These are phyloP conservation scores for Agrochola litura DNA, from an alignment of 2,888 invertebrate genomes.

Conservation along the genomic window DNA sequence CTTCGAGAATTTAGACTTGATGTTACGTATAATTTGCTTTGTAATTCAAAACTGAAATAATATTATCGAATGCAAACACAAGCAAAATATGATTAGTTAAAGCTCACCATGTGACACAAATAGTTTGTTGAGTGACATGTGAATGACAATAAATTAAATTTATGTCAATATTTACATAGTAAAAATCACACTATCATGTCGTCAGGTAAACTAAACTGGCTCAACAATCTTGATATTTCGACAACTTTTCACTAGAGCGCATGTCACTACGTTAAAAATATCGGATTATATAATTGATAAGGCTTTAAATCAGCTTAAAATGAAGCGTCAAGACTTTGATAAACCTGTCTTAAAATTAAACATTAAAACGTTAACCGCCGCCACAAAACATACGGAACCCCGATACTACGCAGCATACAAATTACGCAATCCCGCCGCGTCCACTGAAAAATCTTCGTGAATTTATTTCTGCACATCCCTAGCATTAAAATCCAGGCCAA, in stretches of 20 bases:
- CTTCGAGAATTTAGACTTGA: neutral
- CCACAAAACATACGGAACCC: conserved; percentile 60
- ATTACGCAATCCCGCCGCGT: conserved; percentile 82
- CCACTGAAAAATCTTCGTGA: conserved; percentile 83
- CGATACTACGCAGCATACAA: conserved; percentile 73
- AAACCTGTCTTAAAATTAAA: neutral
- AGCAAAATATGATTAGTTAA: too few species aligned
- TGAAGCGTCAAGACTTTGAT: neutral
- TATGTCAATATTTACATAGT: neutral
- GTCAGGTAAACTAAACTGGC: neutral
- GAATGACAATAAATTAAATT: neutral
- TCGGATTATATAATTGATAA: neutral
- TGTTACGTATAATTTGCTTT: neutral
- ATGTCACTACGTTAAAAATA: neutral
- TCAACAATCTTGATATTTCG: neutral
- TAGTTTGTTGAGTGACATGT: neutral
- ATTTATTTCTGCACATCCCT: conserved; percentile 82
- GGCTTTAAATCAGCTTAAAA: neutral
- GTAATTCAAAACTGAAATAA: too few species aligned
- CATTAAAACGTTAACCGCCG: neutral
- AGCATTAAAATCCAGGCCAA: conserved; percentile 77
- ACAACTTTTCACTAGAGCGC: neutral
- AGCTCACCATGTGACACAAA: too few species aligned
- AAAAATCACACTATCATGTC: neutral
- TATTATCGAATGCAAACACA: too few species aligned